Percentiles rank a stretch among this genome's conserved stretches.
Evolutionary conservation across 2,888 invertebrate species (phyloP).

Genomic region (Callyntrura sp.): DNA sequence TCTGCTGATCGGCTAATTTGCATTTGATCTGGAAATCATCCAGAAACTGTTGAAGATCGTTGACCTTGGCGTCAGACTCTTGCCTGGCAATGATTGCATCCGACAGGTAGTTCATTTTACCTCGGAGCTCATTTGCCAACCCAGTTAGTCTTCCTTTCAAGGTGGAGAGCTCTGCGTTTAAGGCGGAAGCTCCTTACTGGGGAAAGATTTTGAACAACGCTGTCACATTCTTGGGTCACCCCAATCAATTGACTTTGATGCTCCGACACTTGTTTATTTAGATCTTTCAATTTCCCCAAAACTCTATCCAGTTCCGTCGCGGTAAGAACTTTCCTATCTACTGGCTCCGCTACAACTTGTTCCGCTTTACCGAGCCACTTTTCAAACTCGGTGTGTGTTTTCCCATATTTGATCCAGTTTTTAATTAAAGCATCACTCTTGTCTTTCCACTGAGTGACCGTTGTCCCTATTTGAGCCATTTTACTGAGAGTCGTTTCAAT

Average conservation of each 20-base stretch:
- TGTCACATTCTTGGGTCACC: constrained; percentile 92
- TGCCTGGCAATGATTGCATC: constrained; percentile 88
- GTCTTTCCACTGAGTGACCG: constrained; percentile 91
- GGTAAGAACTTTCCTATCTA: constrained; percentile 78
- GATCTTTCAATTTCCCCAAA: constrained; percentile 83
- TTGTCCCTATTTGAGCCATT: constrained; percentile 92
- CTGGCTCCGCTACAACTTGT: constrained; percentile 69
- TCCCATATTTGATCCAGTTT: constrained; percentile 94
- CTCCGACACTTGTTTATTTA: constrained; percentile 93
- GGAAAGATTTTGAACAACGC: constrained; percentile 91
- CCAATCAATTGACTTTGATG: constrained; percentile 93
- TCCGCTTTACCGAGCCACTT: constrained; percentile 88
- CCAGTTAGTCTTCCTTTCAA: constrained; percentile 91
- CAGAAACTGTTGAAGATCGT: constrained; percentile 93
- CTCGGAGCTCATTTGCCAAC: constrained; percentile 91
- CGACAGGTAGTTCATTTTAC: constrained; percentile 92
- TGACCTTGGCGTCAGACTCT: constrained; percentile 92
- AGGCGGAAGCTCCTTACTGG: constrained; percentile 91
- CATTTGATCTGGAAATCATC: constrained; percentile 90
- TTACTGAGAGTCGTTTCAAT: constrained; percentile 93
- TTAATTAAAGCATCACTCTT: constrained; percentile 92
- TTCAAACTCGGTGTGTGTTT: constrained; percentile 91
- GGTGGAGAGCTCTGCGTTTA: constrained; percentile 91
- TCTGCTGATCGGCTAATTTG: constrained; percentile 90
- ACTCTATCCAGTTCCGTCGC: constrained; percentile 81